Percentiles rank a stretch among this genome's conserved stretches.
These are phyloP conservation scores for Drosophila santomea DNA, from an alignment of 1,140 invertebrate genomes.

Conservation along the genomic window DNA sequence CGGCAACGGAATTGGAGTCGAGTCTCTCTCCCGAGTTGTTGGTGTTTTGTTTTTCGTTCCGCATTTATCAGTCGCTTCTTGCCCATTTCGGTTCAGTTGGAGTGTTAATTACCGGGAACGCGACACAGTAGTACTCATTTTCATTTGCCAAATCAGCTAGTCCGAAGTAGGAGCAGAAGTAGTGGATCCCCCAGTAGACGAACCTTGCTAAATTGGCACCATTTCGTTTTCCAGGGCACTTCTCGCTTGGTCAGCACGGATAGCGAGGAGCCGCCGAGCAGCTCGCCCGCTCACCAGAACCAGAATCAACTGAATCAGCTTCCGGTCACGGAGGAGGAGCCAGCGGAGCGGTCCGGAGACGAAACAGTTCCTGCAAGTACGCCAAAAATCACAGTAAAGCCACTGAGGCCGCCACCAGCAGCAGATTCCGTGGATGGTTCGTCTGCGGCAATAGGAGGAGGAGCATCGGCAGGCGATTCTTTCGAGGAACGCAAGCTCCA, in stretches of 20 bases:
- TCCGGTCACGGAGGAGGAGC: constrained; percentile 14
- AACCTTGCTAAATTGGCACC: not conserved
- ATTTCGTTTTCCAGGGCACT: constrained; percentile 84
- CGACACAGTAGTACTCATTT: not conserved
- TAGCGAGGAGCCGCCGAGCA: constrained; percentile 86
- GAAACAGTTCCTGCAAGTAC: constrained; percentile 62
- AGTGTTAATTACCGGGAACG: constrained; percentile 31
- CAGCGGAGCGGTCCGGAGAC: constrained; percentile 7
- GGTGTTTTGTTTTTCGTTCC: constrained; percentile 26
- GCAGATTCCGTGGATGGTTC: constrained; percentile 12
- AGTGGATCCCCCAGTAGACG: not conserved
- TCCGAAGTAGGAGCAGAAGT: not conserved
- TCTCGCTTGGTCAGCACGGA: constrained; percentile 88
- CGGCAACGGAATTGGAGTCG: constrained; percentile 20
- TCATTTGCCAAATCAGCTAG: constrained; percentile 6
- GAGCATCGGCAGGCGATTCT: constrained; percentile 1
- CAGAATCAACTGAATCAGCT: constrained; percentile 14
- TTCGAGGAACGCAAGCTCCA: constrained; percentile 12
- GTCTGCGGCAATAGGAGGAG: not conserved
- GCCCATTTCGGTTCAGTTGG: constrained; percentile 27
- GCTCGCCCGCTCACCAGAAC: constrained; percentile 57
- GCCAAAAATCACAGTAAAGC: constrained; percentile 80
- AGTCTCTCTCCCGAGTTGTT: constrained; percentile 6
- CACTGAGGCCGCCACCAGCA: constrained; percentile 55
- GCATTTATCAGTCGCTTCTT: constrained; percentile 50